Conservation (phyloP, 2,888 invertebrate species). For the Hecatera dysodea region DNA sequence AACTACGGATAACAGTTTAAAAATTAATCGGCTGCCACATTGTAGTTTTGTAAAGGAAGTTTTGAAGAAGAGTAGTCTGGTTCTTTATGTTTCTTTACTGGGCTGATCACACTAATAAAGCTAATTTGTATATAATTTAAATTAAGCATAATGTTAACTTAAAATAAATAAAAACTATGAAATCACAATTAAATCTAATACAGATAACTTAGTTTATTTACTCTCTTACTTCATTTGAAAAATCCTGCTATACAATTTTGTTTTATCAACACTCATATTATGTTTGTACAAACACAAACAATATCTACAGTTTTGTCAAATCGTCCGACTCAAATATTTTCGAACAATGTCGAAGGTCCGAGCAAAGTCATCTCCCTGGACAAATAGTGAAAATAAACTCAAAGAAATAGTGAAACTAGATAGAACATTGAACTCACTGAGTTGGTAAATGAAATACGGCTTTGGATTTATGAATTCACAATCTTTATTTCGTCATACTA, state of each 20-base stretch:
- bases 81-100: not conserved
- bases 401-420: constrained; percentile 74
- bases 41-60: not conserved
- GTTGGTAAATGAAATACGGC: constrained; percentile 7
- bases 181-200: not conserved
- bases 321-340: constrained; percentile 82
- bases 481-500: constrained; percentile 18
- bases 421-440: constrained; percentile 47
- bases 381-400: constrained; percentile 83
- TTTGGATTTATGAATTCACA: not conserved
- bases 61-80: not conserved
- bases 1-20: constrained; percentile 71
- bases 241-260: not conserved
- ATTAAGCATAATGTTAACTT: too few species aligned
- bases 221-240: not conserved
- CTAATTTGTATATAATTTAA: too few species aligned
- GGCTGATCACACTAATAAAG: not conserved
- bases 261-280: constrained; percentile 57
- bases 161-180: not conserved
- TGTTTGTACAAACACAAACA: constrained; percentile 65
- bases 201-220: not conserved
- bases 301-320: constrained; percentile 66
- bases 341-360: constrained; percentile 84
- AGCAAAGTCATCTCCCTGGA: constrained; percentile 86
- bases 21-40: constrained; percentile 22